Evolutionary conservation across 2,797 vertebrate genomes (phyloP), one percentile per base, ranked within the genome.

Genomic region (Pangasius djambal): DNA sequence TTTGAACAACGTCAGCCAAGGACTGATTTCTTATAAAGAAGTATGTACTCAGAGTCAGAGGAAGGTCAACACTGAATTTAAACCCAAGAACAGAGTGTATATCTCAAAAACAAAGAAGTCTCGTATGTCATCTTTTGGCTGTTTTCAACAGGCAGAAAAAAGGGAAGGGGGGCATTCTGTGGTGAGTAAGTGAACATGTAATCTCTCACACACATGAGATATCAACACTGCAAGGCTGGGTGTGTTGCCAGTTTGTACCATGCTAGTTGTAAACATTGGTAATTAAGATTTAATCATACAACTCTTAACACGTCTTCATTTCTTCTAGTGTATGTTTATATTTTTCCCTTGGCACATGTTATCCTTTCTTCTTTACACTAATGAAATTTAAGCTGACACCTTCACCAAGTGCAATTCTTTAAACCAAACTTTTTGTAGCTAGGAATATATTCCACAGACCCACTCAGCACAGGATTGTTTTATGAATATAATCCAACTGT

Each of bases 41-140:
- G 77, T 81, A 61, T 34, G 52, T 34, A 48, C 10, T 69, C 18
- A 81, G 82, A 79, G 81, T 87, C n/a, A 85, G 8, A 63, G 22
- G 16, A 70, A 72, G 63, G 82, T 63, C 55, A 83, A 7, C 57
- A 55, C 75, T 40, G 87, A 70, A 89, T 50, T 59, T 74, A 85
- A 81, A 89, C 72, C 7, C 55, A 84, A 59, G 72, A 50, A 83
- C 79, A 72, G 15, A 65, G 75, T 89, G 63, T 83, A 83, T 87
- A 67, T 83, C 52, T 48, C 28, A 59, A 57, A 78, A 72, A 67
- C 70, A 72, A 67, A 57, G 61, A 63, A 83, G 48, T 83, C 83
- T 85, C 12, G 25, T 44, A n/a, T 79, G 69, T 90, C 25, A 91
- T 90, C 65, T 59, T 55, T 83, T 89, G 81, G 89, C 81, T 78